Evolutionary conservation across 2,888 invertebrate species (phyloP), one percentile per base, ranked within the genome.

Genomic region (Tetheella fluctuosa): DNA sequence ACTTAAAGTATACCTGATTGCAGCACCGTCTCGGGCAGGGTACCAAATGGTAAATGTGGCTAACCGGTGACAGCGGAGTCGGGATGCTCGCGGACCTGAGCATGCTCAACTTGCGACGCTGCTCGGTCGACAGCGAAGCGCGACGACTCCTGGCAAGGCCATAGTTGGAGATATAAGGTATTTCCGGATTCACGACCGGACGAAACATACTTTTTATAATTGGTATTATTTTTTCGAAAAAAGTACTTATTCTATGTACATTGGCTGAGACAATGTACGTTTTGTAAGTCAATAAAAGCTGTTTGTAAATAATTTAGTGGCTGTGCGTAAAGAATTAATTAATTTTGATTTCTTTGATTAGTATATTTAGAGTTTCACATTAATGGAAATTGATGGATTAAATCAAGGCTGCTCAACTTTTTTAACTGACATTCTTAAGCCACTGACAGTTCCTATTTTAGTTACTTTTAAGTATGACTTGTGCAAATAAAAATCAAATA

Each of bases 31-130:
- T 89, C 74, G 93, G 93, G 88, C 93, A 93, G 88, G 87, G 88
- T 82, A 93, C 92, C 90, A 89, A 86, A 89, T 93, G 93, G 93
- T 91, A 93, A 90, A 93, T 93, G 90, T 93, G 90, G 91, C 93
- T 93, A 92, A 93, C 93, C 90, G 92, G 90, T 59, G 86, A 86
- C 86, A 90, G 81, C 73, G 90, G 86, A 39, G 84, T 66, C 1
- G 90, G 88, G 72, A 89, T 88, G 84, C 91, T 91, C 60, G 86
- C 63, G 1, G 89, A 80, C 66, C 92, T 72, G 54, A 92, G 85
- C 86, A 92, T 72, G 79, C 84, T 87, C 77, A 93, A 83, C 80
- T 86, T 86, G 30, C 92, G 80, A 20, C 90, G 83, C 77, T 93
- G 92, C 75, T 93, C 93, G 1, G 88, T 86, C 37, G 90, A 88